These are phyloP conservation scores for Cydia fagiglandana DNA, from an alignment of 1,140 invertebrate genomes.

Conservation along the genomic window DNA sequence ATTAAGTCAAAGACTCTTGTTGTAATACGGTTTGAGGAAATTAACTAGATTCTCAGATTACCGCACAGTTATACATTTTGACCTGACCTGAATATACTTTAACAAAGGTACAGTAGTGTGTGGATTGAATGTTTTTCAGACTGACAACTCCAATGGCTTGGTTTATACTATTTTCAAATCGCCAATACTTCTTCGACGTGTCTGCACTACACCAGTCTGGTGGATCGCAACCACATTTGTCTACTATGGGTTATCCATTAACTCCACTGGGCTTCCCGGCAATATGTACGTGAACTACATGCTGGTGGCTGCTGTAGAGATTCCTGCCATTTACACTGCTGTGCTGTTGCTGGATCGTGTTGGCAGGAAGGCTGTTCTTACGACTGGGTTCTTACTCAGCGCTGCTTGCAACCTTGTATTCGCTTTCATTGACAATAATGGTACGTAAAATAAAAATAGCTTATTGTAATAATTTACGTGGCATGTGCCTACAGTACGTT, in stretches of 20 bases:
- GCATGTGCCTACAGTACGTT: too few relatives aligned
- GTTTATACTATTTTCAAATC: slow-evolving; percentile 77
- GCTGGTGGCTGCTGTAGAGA: slow-evolving; percentile 81
- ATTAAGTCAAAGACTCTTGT: too few relatives aligned
- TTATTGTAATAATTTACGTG: too few relatives aligned
- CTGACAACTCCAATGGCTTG: slow-evolving; percentile 39
- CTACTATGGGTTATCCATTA: slow-evolving; percentile 88
- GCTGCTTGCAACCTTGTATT: slow-evolving; percentile 21
- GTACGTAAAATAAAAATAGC: not conserved
- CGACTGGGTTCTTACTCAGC: slow-evolving; percentile 8
- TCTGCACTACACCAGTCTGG: slow-evolving; percentile 82
- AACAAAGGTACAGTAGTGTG: too few relatives aligned
- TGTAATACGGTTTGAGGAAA: too few relatives aligned
- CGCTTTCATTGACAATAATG: slow-evolving; percentile 19
- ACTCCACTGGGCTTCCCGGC: slow-evolving; percentile 84
- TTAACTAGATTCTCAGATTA: too few relatives aligned
- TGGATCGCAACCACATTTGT: slow-evolving; percentile 84
- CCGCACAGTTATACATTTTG: too few relatives aligned
- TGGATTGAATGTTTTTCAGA: not conserved
- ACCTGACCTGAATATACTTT: too few relatives aligned
- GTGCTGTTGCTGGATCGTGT: slow-evolving; percentile 80
- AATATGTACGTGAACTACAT: slow-evolving; percentile 83
- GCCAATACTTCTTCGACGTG: slow-evolving; percentile 78
- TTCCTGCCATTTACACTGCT: slow-evolving; percentile 82
- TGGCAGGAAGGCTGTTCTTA: slow-evolving; percentile 72